A percentile compares a stretch with the other conserved stretches of the same genome.
Evolutionary conservation across 2,888 invertebrate species (phyloP).

Genomic region (Autographa gamma): DNA sequence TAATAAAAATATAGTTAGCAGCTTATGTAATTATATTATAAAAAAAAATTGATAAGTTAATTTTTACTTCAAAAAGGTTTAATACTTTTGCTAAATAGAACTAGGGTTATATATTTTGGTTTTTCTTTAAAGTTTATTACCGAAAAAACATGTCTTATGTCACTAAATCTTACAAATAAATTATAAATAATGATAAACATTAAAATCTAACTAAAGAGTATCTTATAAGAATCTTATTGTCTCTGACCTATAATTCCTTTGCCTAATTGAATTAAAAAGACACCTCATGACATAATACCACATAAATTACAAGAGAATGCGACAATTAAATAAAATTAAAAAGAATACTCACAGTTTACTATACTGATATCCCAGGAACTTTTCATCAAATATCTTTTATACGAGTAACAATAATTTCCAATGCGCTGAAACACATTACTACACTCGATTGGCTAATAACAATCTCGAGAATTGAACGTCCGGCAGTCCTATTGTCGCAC

Average conservation of each 20-base stretch:
- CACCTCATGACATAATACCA: conserved; percentile 29
- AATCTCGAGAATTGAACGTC: conserved; percentile 48
- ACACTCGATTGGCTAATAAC: conserved; percentile 33
- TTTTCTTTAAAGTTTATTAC: not conserved
- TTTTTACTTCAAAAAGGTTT: too few relatives aligned
- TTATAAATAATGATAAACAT: not conserved
- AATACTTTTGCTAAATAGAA: too few relatives aligned
- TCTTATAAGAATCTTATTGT: conserved; percentile 51
- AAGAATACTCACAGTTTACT: conserved; percentile 46
- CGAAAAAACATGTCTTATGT: not conserved
- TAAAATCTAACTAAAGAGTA: not conserved
- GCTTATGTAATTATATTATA: too few relatives aligned
- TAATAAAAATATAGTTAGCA: too few relatives aligned
- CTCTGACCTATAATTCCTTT: conserved; percentile 33
- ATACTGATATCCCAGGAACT: conserved; percentile 39
- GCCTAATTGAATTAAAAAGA: conserved; percentile 58
- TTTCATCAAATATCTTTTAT: conserved; percentile 54
- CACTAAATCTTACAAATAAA: not conserved
- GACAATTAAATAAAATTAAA: conserved; percentile 23
- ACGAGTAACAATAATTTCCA: conserved; percentile 24
- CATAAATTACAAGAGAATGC: conserved; percentile 22
- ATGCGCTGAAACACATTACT: conserved; percentile 41
- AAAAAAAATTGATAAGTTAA: too few relatives aligned
- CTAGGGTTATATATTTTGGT: too few relatives aligned
- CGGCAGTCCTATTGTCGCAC: conserved; percentile 55